These are phyloP conservation scores for Macquaria australasica DNA, from an alignment of 2,113 vertebrate species.

Conservation along the genomic window DNA sequence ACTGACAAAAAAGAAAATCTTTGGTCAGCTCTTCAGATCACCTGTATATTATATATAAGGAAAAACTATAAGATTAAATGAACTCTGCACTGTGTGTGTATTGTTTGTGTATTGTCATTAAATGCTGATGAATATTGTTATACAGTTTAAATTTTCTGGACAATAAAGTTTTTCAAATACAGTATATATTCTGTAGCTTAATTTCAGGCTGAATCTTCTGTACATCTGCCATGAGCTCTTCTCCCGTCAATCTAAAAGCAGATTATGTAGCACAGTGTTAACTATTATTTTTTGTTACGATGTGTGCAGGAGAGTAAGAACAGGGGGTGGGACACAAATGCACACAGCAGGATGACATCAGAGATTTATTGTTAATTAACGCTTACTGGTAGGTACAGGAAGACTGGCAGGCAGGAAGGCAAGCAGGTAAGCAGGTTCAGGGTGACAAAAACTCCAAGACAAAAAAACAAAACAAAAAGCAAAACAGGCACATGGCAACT, in stretches of 20 bases:
- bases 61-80: neutral
- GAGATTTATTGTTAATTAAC: too few relatives aligned
- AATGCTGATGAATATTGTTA: neutral
- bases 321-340: too few relatives aligned
- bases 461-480: too few relatives aligned
- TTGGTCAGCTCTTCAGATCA: neutral
- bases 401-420: too few relatives aligned
- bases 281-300: too few relatives aligned
- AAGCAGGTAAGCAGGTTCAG: too few relatives aligned
- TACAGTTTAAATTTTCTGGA: neutral
- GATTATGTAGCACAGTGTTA: neutral
- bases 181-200: neutral
- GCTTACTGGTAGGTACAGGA: too few relatives aligned
- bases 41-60: neutral
- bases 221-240: neutral
- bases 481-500: too few relatives aligned
- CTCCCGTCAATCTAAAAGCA: too few relatives aligned
- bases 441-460: too few relatives aligned
- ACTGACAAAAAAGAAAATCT: neutral
- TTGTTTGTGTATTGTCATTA: neutral
- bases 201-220: neutral
- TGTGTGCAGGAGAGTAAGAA: too few relatives aligned
- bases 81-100: neutral
- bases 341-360: too few relatives aligned
- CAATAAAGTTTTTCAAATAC: neutral